These are phyloP conservation scores for Drosophila putrida DNA, from an alignment of 2,888 invertebrate species.

Conservation along the genomic window DNA sequence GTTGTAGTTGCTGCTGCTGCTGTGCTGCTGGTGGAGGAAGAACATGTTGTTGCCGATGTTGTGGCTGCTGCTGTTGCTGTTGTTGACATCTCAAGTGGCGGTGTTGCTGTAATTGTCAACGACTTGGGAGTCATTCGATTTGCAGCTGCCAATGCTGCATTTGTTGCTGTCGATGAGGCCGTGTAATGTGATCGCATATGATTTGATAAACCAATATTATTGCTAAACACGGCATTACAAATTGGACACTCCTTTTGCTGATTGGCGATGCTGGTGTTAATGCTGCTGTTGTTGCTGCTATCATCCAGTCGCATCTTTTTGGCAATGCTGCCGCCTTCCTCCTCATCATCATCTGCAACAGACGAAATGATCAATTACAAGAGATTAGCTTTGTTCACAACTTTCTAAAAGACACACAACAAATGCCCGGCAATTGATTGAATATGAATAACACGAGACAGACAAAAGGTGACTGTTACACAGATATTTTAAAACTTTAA, in stretches of 20 bases:
- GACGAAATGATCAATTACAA: neutral
- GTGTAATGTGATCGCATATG: conserved; percentile 85
- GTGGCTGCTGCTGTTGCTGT: conserved; percentile 23
- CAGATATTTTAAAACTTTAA: too few relatives aligned
- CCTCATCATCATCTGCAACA: conserved; percentile 77
- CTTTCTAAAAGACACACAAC: neutral
- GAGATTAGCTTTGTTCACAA: neutral
- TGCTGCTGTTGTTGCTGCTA: conserved; percentile 62
- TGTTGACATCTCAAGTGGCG: conserved; percentile 38
- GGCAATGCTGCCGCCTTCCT: conserved; percentile 66
- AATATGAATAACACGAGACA: neutral
- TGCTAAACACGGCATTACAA: conserved; percentile 84
- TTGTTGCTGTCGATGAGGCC: conserved; percentile 62
- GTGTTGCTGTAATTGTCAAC: conserved; percentile 69
- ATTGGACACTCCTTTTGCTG: conserved; percentile 83
- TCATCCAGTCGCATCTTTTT: conserved; percentile 81
- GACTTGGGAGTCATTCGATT: conserved; percentile 72
- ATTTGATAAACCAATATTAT: conserved; percentile 84
- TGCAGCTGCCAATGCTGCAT: conserved; percentile 58
- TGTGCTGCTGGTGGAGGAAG: too few relatives aligned
- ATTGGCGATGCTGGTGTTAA: conserved; percentile 52
- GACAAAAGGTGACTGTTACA: too few relatives aligned
- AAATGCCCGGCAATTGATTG: neutral
- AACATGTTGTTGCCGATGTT: neutral
- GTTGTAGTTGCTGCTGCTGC: neutral